These are phyloP conservation scores for Stegastes partitus DNA, from an alignment of 2,113 vertebrate species.

Conservation along the genomic window DNA sequence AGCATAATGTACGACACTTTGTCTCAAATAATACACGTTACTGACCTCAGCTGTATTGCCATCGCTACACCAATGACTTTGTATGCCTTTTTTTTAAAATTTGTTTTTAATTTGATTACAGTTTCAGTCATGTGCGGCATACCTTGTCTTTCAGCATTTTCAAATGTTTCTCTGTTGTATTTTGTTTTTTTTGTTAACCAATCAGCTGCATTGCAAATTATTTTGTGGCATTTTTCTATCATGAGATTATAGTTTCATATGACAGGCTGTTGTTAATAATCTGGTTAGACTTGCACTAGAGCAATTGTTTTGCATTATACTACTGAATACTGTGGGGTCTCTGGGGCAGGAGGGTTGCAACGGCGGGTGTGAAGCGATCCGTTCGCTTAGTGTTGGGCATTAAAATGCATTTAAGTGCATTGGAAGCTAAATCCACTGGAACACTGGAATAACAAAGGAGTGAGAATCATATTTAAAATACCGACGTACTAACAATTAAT, in stretches of 20 bases:
- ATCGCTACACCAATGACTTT: conserved; percentile 30
- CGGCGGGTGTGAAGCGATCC: conserved; percentile 3
- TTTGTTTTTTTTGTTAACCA: conserved; percentile 19
- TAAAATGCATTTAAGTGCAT: conserved; percentile 36
- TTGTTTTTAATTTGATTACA: conserved; percentile 1
- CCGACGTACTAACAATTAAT: conserved; percentile 13
- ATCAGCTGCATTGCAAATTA: conserved; percentile 32
- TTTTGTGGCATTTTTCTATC: conserved; percentile 27
- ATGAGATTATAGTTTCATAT: conserved; percentile 23
- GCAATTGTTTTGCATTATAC: conserved; percentile 70
- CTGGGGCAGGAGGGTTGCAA: conserved; percentile 26
- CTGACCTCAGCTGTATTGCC: conserved; percentile 56
- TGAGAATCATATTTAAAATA: conserved; percentile 32
- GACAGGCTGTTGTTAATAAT: conserved; percentile 41
- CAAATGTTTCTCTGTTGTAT: not conserved
- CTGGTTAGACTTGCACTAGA: conserved; percentile 77
- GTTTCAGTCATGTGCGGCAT: not conserved
- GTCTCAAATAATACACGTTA: conserved; percentile 24
- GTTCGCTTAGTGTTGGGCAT: conserved; percentile 56
- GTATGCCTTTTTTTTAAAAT: conserved; percentile 13
- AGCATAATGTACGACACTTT: conserved; percentile 33
- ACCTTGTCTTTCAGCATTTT: conserved; percentile 1
- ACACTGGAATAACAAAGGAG: conserved; percentile 71
- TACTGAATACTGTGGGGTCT: conserved; percentile 70
- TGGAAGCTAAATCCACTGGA: conserved; percentile 51